Conservation (phyloP, 2,113 vertebrate species). For the Vombatus ursinus region DNA sequence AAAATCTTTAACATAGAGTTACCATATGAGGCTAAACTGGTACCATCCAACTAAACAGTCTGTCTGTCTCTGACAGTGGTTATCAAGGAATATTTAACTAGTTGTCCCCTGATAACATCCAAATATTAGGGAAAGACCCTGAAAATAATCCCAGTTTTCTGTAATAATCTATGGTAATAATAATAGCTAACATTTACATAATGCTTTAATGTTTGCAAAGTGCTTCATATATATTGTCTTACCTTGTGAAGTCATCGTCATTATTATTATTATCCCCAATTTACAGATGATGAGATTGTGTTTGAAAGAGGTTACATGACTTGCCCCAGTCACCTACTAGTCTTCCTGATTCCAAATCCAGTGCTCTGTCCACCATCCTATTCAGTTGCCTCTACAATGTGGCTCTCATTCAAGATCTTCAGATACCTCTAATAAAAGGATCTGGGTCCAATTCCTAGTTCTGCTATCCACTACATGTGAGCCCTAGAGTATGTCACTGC, state of each 20-base stretch:
- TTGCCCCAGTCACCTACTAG: not conserved
- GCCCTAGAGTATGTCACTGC: not conserved
- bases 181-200: not conserved
- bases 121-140: not conserved
- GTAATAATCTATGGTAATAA: not conserved
- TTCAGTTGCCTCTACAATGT: not conserved
- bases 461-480: not conserved
- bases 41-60: conserved; percentile 13
- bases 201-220: not conserved
- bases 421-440: not conserved
- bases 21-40: conserved; percentile 13
- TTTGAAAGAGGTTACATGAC: not conserved
- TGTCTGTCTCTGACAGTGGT: conserved; percentile 3
- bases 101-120: not conserved
- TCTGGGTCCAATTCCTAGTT: not conserved
- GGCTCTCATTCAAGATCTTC: conserved; percentile 2
- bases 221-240: not conserved
- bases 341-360: not conserved
- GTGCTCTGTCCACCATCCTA: not conserved
- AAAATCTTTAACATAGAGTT: not conserved
- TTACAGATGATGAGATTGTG: not conserved
- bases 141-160: not conserved
- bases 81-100: conserved; percentile 12
- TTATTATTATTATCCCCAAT: not conserved
- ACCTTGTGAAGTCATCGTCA: not conserved